A percentile compares a stretch with the other conserved stretches of the same genome.
Conservation (phyloP, 2,797 vertebrate genomes). For the Echeneis naucrates region DNA sequence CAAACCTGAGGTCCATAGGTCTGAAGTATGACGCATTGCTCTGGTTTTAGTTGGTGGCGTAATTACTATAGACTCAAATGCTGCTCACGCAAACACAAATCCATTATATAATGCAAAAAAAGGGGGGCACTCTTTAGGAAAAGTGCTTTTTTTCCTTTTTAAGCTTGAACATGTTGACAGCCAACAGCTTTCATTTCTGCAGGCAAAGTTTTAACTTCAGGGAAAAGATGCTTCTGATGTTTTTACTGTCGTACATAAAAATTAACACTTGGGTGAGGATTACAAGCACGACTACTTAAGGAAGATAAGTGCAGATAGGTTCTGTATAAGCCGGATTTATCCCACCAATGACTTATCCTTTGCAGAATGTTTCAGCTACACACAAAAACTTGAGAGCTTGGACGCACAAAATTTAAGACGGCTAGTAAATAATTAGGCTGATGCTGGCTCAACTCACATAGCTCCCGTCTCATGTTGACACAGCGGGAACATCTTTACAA, state of each 20-base stretch:
- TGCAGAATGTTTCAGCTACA: conserved; percentile 33
- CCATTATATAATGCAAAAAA: no score
- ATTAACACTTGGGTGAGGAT: not conserved
- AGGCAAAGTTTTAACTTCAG: not conserved
- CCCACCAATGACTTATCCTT: conserved; percentile 33
- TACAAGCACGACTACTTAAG: not conserved
- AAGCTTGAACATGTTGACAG: no score
- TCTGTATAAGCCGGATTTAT: conserved; percentile 6
- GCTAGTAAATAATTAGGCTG: no score
- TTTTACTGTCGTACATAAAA: not conserved
- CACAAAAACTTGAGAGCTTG: conserved; percentile 52
- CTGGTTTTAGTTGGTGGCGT: no score
- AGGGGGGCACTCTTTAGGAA: no score
- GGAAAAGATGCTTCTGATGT: not conserved
- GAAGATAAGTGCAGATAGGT: not conserved
- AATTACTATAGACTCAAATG: no score
- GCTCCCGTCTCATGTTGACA: conserved; percentile 1
- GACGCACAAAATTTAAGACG: no score
- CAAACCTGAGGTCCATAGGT: no score
- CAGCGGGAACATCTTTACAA: conserved; percentile 46
- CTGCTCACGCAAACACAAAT: no score
- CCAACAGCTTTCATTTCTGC: not conserved
- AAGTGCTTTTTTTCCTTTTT: no score
- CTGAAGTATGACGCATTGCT: no score
- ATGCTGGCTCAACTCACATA: no score